Conservation (phyloP, 2,113 vertebrate species). For the Bubo blakistoni region DNA sequence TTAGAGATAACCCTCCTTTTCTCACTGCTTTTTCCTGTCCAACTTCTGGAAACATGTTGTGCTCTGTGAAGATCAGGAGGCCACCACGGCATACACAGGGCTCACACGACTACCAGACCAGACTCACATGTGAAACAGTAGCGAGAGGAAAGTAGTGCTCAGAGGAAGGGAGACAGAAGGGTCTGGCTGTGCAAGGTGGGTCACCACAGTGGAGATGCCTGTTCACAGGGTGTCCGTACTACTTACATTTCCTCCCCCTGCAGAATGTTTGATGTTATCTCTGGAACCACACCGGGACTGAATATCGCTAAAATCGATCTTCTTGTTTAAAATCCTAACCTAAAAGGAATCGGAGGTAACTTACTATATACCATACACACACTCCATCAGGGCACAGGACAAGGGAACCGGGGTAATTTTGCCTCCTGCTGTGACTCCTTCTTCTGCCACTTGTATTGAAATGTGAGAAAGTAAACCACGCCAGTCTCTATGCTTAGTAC, state of each 20-base stretch:
- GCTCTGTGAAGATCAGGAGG: not conserved
- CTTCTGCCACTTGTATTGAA: not conserved
- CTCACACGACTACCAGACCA: not conserved
- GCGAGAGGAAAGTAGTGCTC: not conserved
- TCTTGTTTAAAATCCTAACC: constrained; percentile 96
- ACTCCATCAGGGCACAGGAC: not conserved
- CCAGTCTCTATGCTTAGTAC: not conserved
- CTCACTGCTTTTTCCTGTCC: not conserved
- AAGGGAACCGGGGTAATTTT: not conserved
- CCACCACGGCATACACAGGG: constrained; percentile 1
- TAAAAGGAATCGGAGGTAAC: constrained; percentile 83
- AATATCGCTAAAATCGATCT: constrained; percentile 88
- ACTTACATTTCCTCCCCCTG: constrained; percentile 90
- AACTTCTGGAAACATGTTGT: not conserved
- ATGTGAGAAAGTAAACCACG: not conserved
- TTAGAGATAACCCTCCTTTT: not conserved
- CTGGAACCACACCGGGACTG: constrained; percentile 90
- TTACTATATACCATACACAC: constrained; percentile 52
- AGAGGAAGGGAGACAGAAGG: constrained; percentile 8
- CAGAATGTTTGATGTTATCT: constrained; percentile 91
- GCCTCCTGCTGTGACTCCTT: not conserved
- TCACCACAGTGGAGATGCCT: constrained; percentile 33
- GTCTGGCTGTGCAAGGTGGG: constrained; percentile 15
- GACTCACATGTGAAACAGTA: not conserved
- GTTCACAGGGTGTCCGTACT: constrained; percentile 42